Conservation (phyloP, 2,888 invertebrate genomes). For the Copidosoma aretas region DNA sequence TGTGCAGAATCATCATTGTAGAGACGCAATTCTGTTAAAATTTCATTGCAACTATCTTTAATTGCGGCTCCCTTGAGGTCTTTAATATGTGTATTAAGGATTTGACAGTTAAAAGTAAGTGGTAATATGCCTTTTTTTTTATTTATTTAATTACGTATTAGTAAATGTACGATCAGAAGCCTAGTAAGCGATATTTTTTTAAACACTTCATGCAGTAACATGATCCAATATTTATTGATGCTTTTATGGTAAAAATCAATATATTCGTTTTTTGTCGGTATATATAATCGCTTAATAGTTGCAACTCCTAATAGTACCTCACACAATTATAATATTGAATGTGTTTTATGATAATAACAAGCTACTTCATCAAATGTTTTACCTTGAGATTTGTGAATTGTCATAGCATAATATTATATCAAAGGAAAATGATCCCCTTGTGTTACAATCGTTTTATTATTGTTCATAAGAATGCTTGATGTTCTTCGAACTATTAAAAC, state of each 20-base stretch:
- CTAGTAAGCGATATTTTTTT: slow-evolving; percentile 13
- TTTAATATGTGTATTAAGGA: background rate
- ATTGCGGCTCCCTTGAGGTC: no score
- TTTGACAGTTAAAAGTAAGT: slow-evolving; percentile 26
- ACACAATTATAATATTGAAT: slow-evolving; percentile 29
- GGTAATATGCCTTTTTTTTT: background rate
- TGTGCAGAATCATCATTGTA: no score
- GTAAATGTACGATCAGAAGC: background rate
- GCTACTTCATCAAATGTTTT: slow-evolving; percentile 38
- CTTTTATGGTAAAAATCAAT: slow-evolving; percentile 15
- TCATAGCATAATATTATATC: slow-evolving; percentile 36
- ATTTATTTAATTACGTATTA: background rate
- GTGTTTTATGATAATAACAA: slow-evolving; percentile 36
- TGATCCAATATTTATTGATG: background rate
- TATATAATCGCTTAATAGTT: slow-evolving; percentile 18
- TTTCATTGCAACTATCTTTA: no score
- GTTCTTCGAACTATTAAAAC: slow-evolving; percentile 38
- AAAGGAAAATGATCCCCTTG: slow-evolving; percentile 42
- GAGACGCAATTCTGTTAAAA: no score
- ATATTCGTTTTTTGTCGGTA: slow-evolving; percentile 13
- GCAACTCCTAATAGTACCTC: slow-evolving; percentile 28
- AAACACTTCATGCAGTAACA: slow-evolving; percentile 14
- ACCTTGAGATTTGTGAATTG: slow-evolving; percentile 43
- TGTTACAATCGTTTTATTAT: slow-evolving; percentile 29
- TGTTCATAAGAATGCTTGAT: slow-evolving; percentile 25